A percentile compares a stretch with the other conserved stretches of the same genome.
These are phyloP conservation scores for Dryadula phaetusa DNA, from an alignment of 2,888 invertebrate genomes.

Conservation along the genomic window DNA sequence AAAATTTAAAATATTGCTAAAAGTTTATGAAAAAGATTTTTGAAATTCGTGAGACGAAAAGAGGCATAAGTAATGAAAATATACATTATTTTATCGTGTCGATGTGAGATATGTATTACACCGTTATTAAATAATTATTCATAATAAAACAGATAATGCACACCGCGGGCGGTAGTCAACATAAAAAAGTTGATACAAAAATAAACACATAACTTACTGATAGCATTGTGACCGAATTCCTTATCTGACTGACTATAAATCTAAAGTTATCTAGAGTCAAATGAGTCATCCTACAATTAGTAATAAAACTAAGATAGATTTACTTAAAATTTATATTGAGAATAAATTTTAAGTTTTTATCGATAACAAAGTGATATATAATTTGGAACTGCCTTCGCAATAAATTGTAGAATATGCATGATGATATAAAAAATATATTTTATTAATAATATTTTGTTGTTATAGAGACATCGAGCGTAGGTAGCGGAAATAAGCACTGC, in stretches of 20 bases:
- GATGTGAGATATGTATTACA: conserved; percentile 1
- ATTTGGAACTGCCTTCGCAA: too few species aligned
- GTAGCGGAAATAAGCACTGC: too few species aligned
- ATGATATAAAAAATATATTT: too few species aligned
- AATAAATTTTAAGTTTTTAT: neutral
- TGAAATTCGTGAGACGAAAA: too few species aligned
- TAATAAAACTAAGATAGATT: conserved; percentile 37
- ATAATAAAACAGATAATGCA: neutral
- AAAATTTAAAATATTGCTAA: too few species aligned
- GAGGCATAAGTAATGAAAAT: too few species aligned
- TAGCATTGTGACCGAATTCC: conserved; percentile 66
- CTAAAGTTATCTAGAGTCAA: conserved; percentile 60
- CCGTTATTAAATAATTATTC: conserved; percentile 13
- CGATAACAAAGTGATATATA: too few species aligned
- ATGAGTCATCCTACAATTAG: conserved; percentile 32
- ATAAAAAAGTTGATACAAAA: conserved; percentile 43
- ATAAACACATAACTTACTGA: conserved; percentile 52
- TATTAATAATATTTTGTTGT: too few species aligned
- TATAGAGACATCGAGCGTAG: too few species aligned
- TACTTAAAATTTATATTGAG: neutral
- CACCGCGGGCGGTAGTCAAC: conserved; percentile 23
- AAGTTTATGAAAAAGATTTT: too few species aligned
- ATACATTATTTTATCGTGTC: neutral
- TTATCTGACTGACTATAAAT: conserved; percentile 68
- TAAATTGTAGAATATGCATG: too few species aligned